phyloP scores from a whole-genome alignment of 2,888 invertebrate genomes.

The Sphinx pinastri region DNA sequence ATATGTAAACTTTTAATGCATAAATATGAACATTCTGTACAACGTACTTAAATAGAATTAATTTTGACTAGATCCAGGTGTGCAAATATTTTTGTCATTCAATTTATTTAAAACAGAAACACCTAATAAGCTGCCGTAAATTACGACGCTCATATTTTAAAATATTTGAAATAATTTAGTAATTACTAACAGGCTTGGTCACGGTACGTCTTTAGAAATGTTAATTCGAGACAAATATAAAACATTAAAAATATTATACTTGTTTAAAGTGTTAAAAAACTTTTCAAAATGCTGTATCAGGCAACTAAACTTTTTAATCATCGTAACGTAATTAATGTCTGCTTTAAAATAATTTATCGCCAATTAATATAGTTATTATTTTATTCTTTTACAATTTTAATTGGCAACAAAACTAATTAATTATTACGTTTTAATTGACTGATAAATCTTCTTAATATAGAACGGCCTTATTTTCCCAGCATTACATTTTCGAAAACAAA shows the following conservation, averaged over 20 bases:
- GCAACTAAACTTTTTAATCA: background rate
- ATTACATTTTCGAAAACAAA: slow-evolving; percentile 30
- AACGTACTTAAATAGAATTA: too few relatives aligned
- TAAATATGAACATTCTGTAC: too few relatives aligned
- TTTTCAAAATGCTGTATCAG: background rate
- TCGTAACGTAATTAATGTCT: background rate
- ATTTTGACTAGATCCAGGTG: too few relatives aligned
- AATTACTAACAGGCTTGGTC: background rate
- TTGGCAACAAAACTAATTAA: slow-evolving; percentile 1
- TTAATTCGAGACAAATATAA: background rate
- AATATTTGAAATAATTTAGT: background rate
- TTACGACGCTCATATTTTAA: background rate
- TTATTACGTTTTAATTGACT: background rate
- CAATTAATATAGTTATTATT: background rate
- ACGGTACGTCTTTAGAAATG: background rate
- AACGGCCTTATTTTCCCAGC: background rate
- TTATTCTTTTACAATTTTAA: slow-evolving; percentile 2
- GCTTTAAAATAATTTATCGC: slow-evolving; percentile 1
- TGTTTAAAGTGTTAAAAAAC: background rate
- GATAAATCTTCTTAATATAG: background rate
- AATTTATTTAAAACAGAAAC: too few relatives aligned
- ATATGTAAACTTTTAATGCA: too few relatives aligned
- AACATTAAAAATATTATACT: background rate
- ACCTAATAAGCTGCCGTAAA: background rate
- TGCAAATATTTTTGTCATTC: too few relatives aligned